Evolutionary conservation across 2,113 vertebrate species (phyloP).

Genomic region (Dromiciops gliroides): DNA sequence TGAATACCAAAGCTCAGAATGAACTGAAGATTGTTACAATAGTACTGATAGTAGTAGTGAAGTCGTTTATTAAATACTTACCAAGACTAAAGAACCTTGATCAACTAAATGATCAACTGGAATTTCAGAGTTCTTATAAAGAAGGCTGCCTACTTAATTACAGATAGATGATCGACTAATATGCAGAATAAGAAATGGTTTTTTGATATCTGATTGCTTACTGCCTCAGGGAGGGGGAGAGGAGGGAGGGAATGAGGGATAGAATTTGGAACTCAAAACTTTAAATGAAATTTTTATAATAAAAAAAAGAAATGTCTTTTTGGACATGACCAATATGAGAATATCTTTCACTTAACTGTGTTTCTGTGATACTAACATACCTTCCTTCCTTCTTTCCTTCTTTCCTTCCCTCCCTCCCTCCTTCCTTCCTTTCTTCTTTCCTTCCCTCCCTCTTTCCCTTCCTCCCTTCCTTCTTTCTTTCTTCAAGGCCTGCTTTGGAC

Average conservation of each 20-base stretch:
- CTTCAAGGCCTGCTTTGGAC: not conserved
- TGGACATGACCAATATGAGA: not conserved
- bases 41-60: not conserved
- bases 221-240: too few species aligned
- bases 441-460: not conserved
- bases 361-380: not conserved
- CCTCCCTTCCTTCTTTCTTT: too few species aligned
- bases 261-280: too few species aligned
- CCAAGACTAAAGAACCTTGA: not conserved
- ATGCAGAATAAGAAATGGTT: not conserved
- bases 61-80: not conserved
- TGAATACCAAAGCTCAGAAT: not conserved
- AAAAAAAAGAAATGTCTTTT: not conserved
- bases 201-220: too few species aligned
- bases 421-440: not conserved
- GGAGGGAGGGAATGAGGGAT: too few species aligned
- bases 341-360: not conserved
- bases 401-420: not conserved
- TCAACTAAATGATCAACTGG: not conserved
- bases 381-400: too few species aligned
- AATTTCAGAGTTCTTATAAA: not conserved
- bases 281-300: too few species aligned
- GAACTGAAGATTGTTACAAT: not conserved
- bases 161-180: not conserved
- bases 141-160: not conserved